These are phyloP conservation scores for Vulpes vulpes DNA, from an alignment of 2,113 vertebrate species.

Conservation along the genomic window DNA sequence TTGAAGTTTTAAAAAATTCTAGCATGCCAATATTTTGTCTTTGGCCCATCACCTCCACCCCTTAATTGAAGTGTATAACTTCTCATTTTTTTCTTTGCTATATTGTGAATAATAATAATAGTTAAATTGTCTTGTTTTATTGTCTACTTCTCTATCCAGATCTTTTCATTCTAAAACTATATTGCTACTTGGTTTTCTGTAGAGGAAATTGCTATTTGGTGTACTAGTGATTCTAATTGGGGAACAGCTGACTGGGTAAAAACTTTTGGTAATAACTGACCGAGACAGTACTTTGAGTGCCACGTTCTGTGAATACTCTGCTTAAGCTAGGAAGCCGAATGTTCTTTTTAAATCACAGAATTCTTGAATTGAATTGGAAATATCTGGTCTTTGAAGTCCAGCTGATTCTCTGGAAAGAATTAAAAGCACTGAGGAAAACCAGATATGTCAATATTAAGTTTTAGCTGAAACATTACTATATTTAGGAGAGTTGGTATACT, in stretches of 20 bases:
- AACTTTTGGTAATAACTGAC: neutral
- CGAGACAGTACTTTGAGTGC: neutral
- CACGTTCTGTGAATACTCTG: neutral
- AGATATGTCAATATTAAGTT: constrained; percentile 29
- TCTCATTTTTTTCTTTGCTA: neutral
- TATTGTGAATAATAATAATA: neutral
- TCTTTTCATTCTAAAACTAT: constrained; percentile 37
- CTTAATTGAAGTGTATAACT: neutral
- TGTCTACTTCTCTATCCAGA: neutral
- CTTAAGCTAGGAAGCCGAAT: neutral
- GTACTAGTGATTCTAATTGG: neutral
- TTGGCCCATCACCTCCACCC: neutral
- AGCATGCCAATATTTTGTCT: constrained; percentile 54
- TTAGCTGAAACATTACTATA: neutral
- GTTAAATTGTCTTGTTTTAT: neutral
- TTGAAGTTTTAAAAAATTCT: neutral
- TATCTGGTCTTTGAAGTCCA: neutral
- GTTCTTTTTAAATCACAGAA: constrained; percentile 37
- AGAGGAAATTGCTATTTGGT: constrained; percentile 6
- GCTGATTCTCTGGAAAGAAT: constrained; percentile 28
- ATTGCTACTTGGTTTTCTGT: constrained; percentile 25
- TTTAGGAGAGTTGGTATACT: neutral
- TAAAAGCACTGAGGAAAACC: constrained; percentile 33
- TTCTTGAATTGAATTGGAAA: constrained; percentile 60
- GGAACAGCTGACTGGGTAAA: constrained; percentile 12